Evolutionary conservation across 2,113 vertebrate genomes (phyloP), one percentile per base, ranked within the genome.

Genomic region (Sitta europaea): DNA sequence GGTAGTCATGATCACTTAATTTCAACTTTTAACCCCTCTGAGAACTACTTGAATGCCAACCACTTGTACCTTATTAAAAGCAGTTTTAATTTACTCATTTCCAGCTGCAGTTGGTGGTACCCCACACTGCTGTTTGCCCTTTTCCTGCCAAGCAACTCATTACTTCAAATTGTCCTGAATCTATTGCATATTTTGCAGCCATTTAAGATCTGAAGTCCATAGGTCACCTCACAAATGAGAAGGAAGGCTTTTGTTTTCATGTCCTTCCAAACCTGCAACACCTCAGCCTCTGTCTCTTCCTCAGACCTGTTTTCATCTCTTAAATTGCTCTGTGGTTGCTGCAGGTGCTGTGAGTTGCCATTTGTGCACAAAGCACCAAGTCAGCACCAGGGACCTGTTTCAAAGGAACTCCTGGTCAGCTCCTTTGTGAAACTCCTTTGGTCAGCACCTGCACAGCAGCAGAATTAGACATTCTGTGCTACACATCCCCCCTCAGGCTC

Each of bases 51-150:
- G 33, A 58, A 66, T 50, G 33, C 12, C 9, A 35, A 22, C 29
- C 59, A 24, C 10, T 40, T 0, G 0, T 19, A 74, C 23, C 27
- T 48, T 24, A 48, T 14, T 73, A 67, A 35, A 12, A 38, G 57
- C 22, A 50, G 29, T 42, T 74, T 76, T 38, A 31, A 45, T 81
- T 83, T n/a, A 47, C 9, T 62, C 33, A 28, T 17, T 63, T 47
- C n/a, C 43, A 59, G 47, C 24, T 23, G 12, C 54, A 42, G 19
- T 33, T 78, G 29, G 66, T 61, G 54, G 45, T 7, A 70, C 27
- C 12, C 31, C 2, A 3, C n/a, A 40, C 8, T 10, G 27, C 3
- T 61, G 17, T 62, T 76, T 78, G 25, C 33, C 14, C 23, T 83
- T 82, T 79, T 61, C 42, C 40, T 59, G 22, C 50, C 70, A 76